phyloP scores from a whole-genome alignment of 2,888 invertebrate genomes.

The Macrophya alboannulata region DNA sequence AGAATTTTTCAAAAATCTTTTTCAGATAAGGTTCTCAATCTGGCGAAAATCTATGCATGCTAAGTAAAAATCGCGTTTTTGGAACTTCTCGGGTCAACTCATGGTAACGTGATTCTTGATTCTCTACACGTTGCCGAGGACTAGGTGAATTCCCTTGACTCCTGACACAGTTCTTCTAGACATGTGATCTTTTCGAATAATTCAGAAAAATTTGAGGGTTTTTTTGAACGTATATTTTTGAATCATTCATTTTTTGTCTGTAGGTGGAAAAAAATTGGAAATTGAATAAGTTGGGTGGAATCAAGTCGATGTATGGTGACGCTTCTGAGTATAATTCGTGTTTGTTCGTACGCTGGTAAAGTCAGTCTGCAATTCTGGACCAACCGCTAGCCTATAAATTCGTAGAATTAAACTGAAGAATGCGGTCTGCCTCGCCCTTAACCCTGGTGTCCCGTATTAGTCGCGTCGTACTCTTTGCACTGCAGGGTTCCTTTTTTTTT shows the following conservation, averaged over 20 bases:
- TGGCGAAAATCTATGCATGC: background rate
- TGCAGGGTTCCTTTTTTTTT: slow-evolving; percentile 66
- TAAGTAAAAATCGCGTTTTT: background rate
- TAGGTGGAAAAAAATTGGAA: background rate
- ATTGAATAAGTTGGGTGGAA: background rate
- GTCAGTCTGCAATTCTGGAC: slow-evolving; percentile 66
- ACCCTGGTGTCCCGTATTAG: slow-evolving; percentile 63
- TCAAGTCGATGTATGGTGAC: background rate
- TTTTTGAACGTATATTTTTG: background rate
- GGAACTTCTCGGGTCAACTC: background rate
- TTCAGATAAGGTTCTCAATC: background rate
- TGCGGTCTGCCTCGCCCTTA: slow-evolving; percentile 78
- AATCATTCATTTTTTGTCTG: background rate
- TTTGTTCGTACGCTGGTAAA: background rate
- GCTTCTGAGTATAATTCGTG: background rate
- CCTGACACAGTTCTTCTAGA: background rate
- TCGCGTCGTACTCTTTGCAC: slow-evolving; percentile 55
- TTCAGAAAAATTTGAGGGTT: background rate
- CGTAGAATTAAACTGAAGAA: slow-evolving; percentile 80
- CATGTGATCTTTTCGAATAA: background rate
- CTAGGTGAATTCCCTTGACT: background rate
- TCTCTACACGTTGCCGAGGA: background rate
- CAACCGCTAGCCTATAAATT: slow-evolving; percentile 77
- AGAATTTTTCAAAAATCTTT: too few relatives aligned
- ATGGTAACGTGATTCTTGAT: background rate